Conservation (phyloP, 2,113 vertebrate genomes). For the Cryptomyrus ogoouensis region DNA sequence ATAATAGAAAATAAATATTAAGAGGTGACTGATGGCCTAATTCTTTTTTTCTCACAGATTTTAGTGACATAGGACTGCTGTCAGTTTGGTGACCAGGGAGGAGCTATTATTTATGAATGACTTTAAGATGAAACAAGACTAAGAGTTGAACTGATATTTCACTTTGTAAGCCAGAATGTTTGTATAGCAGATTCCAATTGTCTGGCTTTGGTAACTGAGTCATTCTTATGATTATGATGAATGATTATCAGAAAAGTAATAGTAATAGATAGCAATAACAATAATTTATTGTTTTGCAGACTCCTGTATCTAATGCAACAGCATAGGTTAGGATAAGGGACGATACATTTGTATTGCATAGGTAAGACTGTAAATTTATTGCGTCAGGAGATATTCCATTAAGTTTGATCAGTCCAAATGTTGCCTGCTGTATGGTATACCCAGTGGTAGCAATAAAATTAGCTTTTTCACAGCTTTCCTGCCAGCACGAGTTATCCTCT, state of each 20-base stretch:
- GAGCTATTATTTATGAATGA: neutral
- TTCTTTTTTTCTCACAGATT: neutral
- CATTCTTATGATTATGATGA: neutral
- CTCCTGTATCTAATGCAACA: neutral
- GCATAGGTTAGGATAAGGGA: neutral
- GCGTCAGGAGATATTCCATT: neutral
- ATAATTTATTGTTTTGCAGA: neutral
- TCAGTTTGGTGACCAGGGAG: neutral
- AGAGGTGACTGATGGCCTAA: neutral
- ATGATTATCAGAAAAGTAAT: neutral
- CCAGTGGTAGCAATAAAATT: neutral
- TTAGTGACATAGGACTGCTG: neutral
- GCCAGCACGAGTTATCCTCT: neutral
- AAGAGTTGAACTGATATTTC: neutral
- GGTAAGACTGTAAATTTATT: neutral
- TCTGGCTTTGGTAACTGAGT: neutral
- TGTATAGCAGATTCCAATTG: neutral
- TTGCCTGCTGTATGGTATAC: neutral
- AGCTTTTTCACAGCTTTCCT: neutral
- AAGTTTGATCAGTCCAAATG: neutral
- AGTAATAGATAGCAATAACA: neutral
- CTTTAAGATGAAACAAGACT: neutral
- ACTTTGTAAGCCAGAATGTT: neutral
- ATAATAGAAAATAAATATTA: neutral
- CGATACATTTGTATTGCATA: neutral